Percentiles rank a stretch among this genome's conserved stretches.
These are phyloP conservation scores for Dysmachus trigonus DNA, from an alignment of 2,888 invertebrate species.

Conservation along the genomic window DNA sequence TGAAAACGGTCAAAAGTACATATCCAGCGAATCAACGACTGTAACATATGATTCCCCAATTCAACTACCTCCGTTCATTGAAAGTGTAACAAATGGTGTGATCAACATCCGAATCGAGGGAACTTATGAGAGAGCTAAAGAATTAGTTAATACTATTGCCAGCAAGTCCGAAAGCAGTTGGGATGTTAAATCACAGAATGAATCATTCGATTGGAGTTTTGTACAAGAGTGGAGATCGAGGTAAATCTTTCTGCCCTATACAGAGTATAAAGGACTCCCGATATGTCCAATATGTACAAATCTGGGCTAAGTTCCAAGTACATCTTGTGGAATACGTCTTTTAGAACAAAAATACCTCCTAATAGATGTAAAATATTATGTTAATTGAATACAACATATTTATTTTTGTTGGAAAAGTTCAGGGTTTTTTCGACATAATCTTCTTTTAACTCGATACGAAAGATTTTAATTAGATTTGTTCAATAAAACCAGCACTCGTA, in stretches of 20 bases:
- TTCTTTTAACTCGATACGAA: neutral
- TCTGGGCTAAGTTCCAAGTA: too few species aligned
- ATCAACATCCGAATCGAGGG: slow-evolving; percentile 71
- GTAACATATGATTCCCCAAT: slow-evolving; percentile 54
- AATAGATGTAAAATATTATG: too few species aligned
- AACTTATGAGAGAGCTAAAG: slow-evolving; percentile 70
- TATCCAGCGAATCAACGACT: slow-evolving; percentile 51
- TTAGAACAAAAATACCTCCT: too few species aligned
- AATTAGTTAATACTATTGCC: slow-evolving; percentile 68
- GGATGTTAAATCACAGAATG: slow-evolving; percentile 64
- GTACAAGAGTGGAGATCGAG: slow-evolving; percentile 78
- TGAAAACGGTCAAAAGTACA: neutral
- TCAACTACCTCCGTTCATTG: slow-evolving; percentile 63
- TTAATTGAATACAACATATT: too few species aligned
- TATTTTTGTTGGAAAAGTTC: neutral
- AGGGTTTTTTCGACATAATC: neutral
- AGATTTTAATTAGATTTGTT: too few species aligned
- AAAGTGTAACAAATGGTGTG: slow-evolving; percentile 67
- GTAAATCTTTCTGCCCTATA: slow-evolving; percentile 59
- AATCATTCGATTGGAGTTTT: slow-evolving; percentile 77
- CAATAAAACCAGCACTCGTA: too few species aligned
- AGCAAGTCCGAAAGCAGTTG: slow-evolving; percentile 54
- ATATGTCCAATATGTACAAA: neutral
- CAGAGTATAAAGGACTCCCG: neutral
- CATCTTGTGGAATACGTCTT: too few species aligned